Base-by-base conservation (phyloP, 1,140 invertebrate species). In the Argopecten irradians region DNA sequence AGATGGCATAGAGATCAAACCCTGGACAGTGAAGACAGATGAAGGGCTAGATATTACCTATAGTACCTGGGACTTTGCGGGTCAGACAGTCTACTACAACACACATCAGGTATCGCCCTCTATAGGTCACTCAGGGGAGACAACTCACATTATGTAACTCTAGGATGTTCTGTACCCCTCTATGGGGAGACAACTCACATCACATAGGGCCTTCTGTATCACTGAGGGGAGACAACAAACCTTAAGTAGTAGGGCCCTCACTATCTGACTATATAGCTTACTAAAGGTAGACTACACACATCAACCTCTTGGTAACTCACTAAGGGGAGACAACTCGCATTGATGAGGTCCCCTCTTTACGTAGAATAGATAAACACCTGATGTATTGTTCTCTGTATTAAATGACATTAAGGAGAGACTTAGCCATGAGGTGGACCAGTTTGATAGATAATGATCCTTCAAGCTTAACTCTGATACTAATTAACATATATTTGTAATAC, bases 21-120 rank as follows among this genome's bases (percentile, higher is more conserved):
- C 93, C 19, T 95, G 95, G 95, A 92, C 92, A 22, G 91, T 93
- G n/a, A 90, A 92, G 83, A 91, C 84, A 46, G 86, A 91, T 55
- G 83, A 91, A 35, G 90, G 91, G 34, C 84, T 89, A 84, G 92
- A 94, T 34, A 91, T 94, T 71, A 94, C 93, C 33, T 94, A 93
- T 89, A 93, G 92, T 90, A 92, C 93, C n/a, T 94, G 94, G 94
- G 94, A 95, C 84, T 95, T 95, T 92, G 94, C 94, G 85, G 94
- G 94, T 36, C 94, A 95, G 86, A 93, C 93, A 33, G 92, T 95
- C 22, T 95, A 95, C 87, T 95, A 95, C 90, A 94, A 95, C 91
- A 95, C 94, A 34, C 94, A 95, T 92, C 94, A 95, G 93, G 93
- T 93, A 88, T 36, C 33, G 34, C 36, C 84, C 34, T 35, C 16